A percentile compares a stretch with the other conserved stretches of the same genome.
phyloP scores from a whole-genome alignment of 2,888 invertebrate genomes.

The Nomada ruficornis region DNA sequence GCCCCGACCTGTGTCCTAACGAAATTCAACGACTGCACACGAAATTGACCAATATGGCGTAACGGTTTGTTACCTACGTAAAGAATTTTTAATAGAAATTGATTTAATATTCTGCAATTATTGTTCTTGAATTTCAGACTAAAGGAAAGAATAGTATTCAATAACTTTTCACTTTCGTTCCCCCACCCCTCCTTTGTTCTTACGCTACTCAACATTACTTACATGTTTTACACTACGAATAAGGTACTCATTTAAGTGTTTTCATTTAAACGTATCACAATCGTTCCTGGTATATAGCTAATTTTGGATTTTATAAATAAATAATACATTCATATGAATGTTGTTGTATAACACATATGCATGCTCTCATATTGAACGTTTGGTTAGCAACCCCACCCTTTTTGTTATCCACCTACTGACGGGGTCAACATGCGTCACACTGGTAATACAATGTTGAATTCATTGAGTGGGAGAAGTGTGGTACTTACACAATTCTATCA shows the following conservation, averaged over 20 bases:
- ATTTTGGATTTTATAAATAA: no score
- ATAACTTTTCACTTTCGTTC: conserved; percentile 19
- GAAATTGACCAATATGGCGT: conserved; percentile 66
- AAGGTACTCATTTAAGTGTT: no score
- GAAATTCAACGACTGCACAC: conserved; percentile 73
- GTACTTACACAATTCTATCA: conserved; percentile 20
- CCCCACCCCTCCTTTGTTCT: conserved; percentile 13
- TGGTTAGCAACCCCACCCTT: conserved; percentile 52
- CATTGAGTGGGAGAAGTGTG: conserved; percentile 51
- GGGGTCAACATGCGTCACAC: conserved; percentile 50
- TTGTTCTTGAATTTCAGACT: not conserved
- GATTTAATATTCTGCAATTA: not conserved
- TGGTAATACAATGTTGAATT: conserved; percentile 49
- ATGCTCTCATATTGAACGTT: conserved; percentile 50
- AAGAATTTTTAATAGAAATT: conserved; percentile 20
- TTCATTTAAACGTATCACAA: no score
- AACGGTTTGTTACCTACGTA: conserved; percentile 26
- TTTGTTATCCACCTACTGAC: conserved; percentile 24
- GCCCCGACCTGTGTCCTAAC: conserved; percentile 73
- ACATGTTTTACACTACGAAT: no score
- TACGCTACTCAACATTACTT: conserved; percentile 23
- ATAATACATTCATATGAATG: not conserved
- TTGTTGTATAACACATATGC: conserved; percentile 14
- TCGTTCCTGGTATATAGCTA: no score
- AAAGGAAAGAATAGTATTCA: not conserved